Evolutionary conservation across 2,888 invertebrate species (phyloP).

Genomic region (Athalia cordata): DNA sequence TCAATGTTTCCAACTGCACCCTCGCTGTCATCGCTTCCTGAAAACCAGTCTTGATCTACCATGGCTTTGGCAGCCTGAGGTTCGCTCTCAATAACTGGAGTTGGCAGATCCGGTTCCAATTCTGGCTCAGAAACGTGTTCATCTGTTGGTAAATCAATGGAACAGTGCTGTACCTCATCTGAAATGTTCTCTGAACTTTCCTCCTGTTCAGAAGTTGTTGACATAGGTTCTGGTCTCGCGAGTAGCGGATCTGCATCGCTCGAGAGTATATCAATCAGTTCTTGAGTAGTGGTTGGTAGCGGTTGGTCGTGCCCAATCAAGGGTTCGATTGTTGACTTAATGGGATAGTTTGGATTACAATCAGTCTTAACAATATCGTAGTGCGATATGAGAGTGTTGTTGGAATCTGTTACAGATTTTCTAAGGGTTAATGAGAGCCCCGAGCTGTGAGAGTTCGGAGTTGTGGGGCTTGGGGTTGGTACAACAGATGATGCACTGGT

Average conservation of each 20-base stretch:
- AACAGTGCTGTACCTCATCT: conserved; percentile 64
- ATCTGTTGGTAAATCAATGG: conserved; percentile 56
- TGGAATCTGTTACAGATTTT: conserved; percentile 69
- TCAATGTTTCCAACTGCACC: conserved; percentile 74
- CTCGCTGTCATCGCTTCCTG: conserved; percentile 71
- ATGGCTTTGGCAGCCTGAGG: conserved; percentile 64
- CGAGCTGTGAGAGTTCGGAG: conserved; percentile 56
- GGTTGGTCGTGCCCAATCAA: conserved; percentile 66
- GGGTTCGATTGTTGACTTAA: conserved; percentile 63
- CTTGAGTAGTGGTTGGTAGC: conserved; percentile 69
- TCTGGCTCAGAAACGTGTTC: conserved; percentile 58
- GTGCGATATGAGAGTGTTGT: conserved; percentile 69
- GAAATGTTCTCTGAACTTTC: conserved; percentile 49
- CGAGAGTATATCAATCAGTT: conserved; percentile 69
- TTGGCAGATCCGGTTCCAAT: conserved; percentile 32
- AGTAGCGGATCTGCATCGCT: conserved; percentile 63
- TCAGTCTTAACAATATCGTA: conserved; percentile 72
- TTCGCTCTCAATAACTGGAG: conserved; percentile 55
- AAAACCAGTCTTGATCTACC: conserved; percentile 72
- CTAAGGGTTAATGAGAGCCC: conserved; percentile 69
- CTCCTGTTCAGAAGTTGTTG: conserved; percentile 45
- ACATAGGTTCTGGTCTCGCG: conserved; percentile 53
- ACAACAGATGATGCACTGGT: conserved; percentile 50
- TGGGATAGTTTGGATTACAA: conserved; percentile 62
- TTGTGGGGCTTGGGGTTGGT: conserved; percentile 54